A percentile compares a stretch with the other conserved stretches of the same genome.
These are phyloP conservation scores for Parazoanthus atlanticus DNA, from an alignment of 92 coral and sea anemone genomes.

Conservation along the genomic window DNA sequence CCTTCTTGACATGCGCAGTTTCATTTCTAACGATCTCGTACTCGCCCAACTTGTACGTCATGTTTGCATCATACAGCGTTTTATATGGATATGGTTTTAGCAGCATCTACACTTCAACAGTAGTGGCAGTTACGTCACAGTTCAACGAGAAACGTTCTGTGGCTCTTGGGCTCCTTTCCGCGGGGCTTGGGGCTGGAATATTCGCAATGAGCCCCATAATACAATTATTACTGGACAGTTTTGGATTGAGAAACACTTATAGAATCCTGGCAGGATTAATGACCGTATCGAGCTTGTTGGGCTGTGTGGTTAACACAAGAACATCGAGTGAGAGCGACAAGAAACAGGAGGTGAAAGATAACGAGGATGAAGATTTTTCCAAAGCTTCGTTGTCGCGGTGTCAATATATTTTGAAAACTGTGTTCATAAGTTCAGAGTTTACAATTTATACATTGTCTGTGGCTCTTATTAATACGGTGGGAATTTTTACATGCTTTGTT, in stretches of 20 bases:
- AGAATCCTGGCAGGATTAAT: slow-evolving; percentile 17
- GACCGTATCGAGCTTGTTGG: neutral
- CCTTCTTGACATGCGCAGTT: slow-evolving; percentile 16
- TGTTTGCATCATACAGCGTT: slow-evolving; percentile 29
- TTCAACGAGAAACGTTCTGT: slow-evolving; percentile 9
- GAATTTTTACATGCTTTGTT: neutral
- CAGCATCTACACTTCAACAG: neutral
- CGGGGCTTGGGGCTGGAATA: neutral
- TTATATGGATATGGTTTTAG: neutral
- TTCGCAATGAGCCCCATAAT: slow-evolving; percentile 11
- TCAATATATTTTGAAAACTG: neutral
- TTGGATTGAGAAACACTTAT: neutral
- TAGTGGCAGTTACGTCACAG: slow-evolving; percentile 15
- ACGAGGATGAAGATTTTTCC: neutral
- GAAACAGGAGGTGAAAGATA: no score
- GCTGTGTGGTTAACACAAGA: slow-evolving; percentile 18
- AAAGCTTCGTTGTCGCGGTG: neutral
- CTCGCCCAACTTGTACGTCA: slow-evolving; percentile 12
- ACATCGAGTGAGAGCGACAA: neutral
- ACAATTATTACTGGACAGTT: slow-evolving; percentile 7
- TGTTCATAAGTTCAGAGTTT: neutral
- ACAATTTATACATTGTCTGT: neutral
- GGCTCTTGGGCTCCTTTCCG: slow-evolving; percentile 9
- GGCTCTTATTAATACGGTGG: neutral
- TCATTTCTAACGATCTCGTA: slow-evolving; percentile 32